Evolutionary conservation across 2,888 invertebrate genomes (phyloP).

Genomic region (Coleophora deauratella): DNA sequence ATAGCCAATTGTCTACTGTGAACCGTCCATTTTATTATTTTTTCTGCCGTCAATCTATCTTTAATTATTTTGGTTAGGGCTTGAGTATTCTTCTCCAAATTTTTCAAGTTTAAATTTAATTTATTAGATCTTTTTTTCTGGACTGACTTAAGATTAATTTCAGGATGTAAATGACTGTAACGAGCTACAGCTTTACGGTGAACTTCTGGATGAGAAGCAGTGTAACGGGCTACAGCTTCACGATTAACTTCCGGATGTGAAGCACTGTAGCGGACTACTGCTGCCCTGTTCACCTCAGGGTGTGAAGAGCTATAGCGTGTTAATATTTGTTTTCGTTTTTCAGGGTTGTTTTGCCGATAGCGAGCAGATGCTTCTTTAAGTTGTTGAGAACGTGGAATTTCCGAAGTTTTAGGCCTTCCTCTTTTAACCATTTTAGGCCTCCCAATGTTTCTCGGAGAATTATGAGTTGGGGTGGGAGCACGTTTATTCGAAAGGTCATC

Average conservation of each 20-base stretch:
- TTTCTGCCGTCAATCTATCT: too few species aligned
- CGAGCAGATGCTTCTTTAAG: constrained; percentile 7
- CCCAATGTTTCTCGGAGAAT: neutral
- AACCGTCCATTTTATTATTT: too few species aligned
- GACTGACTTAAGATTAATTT: too few species aligned
- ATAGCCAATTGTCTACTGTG: too few species aligned
- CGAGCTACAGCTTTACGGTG: neutral
- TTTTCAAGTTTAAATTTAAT: too few species aligned
- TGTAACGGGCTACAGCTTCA: constrained; percentile 3
- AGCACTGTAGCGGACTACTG: constrained; percentile 4
- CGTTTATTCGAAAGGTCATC: neutral
- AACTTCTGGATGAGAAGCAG: constrained; percentile 6
- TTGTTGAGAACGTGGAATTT: constrained; percentile 4
- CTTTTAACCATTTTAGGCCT: constrained; percentile 1
- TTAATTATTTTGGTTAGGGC: too few species aligned
- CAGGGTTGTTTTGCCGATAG: constrained; percentile 9
- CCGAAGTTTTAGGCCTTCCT: constrained; percentile 5
- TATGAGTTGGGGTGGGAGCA: neutral
- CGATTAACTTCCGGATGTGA: constrained; percentile 5
- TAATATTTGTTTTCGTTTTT: too few species aligned
- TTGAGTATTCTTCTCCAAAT: too few species aligned
- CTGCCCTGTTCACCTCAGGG: constrained; percentile 4
- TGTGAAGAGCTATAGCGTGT: constrained; percentile 6
- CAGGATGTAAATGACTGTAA: neutral
- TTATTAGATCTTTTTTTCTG: too few species aligned